These are phyloP conservation scores for Drosophila seguyi DNA, from an alignment of 1,140 invertebrate genomes.

Conservation along the genomic window DNA sequence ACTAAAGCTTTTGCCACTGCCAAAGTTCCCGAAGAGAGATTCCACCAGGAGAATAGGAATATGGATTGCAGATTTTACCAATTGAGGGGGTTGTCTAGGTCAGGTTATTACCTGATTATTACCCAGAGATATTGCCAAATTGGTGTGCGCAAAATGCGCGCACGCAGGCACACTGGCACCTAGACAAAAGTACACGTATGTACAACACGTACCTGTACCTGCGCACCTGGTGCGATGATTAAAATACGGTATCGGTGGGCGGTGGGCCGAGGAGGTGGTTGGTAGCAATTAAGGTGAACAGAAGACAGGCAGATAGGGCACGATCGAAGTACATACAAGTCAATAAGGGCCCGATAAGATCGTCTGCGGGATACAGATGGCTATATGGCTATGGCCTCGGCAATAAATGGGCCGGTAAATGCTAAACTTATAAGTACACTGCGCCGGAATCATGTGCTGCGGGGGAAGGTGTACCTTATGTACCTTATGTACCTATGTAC, in stretches of 20 bases:
- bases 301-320: conserved; percentile 8
- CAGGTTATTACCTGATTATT: no score
- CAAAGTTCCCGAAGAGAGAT: background rate
- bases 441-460: conserved; percentile 45
- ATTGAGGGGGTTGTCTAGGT: background rate
- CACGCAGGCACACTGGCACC: background rate
- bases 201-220: conserved; percentile 1
- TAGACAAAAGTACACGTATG: background rate
- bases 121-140: conserved; percentile 4
- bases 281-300: conserved; percentile 1
- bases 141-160: background rate
- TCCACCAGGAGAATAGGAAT: background rate
- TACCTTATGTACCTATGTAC: conserved; percentile 2
- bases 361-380: conserved; percentile 12
- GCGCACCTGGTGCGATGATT: background rate
- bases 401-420: conserved; percentile 27
- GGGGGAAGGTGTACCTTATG: conserved; percentile 16
- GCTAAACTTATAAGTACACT: conserved; percentile 8
- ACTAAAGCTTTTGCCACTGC: background rate
- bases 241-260: conserved; percentile 1
- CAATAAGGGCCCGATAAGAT: conserved; percentile 12
- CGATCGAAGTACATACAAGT: conserved; percentile 3
- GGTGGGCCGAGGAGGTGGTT: background rate
- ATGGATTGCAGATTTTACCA: no score
- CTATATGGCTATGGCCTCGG: background rate